Evolutionary conservation across 2,797 vertebrate genomes (phyloP), one percentile per base, ranked within the genome.

Genomic region (Amphiprion clarkii): DNA sequence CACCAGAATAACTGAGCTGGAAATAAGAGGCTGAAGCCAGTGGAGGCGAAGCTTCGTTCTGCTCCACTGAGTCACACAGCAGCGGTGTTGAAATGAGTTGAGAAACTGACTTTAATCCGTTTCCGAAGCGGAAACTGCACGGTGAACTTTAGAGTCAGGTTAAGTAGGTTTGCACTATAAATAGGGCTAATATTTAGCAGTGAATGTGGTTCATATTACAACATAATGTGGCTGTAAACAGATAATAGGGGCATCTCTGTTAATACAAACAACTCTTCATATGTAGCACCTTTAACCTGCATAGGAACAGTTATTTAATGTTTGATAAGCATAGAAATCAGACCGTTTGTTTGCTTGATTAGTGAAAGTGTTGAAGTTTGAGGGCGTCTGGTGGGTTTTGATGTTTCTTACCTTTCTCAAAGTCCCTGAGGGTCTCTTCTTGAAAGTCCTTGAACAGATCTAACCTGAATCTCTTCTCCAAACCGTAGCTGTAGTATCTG

Each of bases 401-500:
- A 19, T 3, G 13, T 44, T 60, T 2, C 23, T 95, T 96, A 99
- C 98, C 97, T 94, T 94, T 96, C 95, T 98, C 97, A 58, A 96
- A 99, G 92, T 99, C 98, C 79, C 81, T 95, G 69, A 96, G 94
- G 11, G 98, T 98, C 94, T 99, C 98, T 83, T 98, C 96, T 75
- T 99, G 97, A 82, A 99, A 99, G 93, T 99, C 96, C 89, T 96
- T 94, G 66, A 98, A 99, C 89, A 99, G 95, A 79, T 98, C 97
- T 81, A 90, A 87, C 88, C 96, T 95, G 94, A 98, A 99, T 87
- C 97, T 96, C 92, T 95, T 97, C 93, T 99, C 98, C 85, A 99
- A 89, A 84, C 98, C 97, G 70, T 99, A 99, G 94, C 98, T 99
- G 91, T 97, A 99, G 95, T 97, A 99, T 73, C 97, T 95, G 92